Base-by-base conservation (phyloP, 2,797 vertebrate species). In the Scomberomorus guttatus region DNA sequence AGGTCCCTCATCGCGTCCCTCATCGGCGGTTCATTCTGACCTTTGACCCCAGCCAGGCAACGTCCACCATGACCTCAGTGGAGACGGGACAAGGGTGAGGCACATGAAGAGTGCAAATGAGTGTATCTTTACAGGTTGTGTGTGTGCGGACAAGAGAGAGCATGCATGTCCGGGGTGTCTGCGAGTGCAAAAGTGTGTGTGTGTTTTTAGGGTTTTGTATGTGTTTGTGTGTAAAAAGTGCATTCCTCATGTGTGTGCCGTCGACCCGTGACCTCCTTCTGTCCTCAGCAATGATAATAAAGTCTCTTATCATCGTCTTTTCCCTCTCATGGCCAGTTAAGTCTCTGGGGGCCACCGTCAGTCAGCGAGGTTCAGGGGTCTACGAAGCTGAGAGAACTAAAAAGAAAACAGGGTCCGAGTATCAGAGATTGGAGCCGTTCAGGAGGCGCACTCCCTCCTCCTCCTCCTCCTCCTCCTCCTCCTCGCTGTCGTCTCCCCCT, bases 341-440 rank as follows among this genome's bases (percentile, higher is more conserved):
- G 84, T 88, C 84, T 79, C 69, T 77, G 81, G n/a, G 55, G 48
- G 79, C 72, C 76, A 27, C 60, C 55, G 70, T 46, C 79, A 66
- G 72, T 76, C 73, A n/a, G 78, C 11, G 54, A 83, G 79, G 76
- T 69, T 87, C 58, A 64, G 69, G 59, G 70, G 79, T 77, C 84
- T 66, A 69, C 51, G 64, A 51, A 78, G 81, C 76, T 68, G 61
- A 73, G 61, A 44, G 5, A 73, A 75, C 57, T 66, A 83, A 72
- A 58, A 44, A 17, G 51, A 46, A 64, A 71, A 42, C 17, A 29
- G 63, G 42, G 75, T 83, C 84, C 59, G 0, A 42, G 68, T 87
- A 94, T 97, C 96, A 99, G 91, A 97, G 96, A 82, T 93, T 92
- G 92, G 96, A 96, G 94, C 95, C 94, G 88, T 96, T 96, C 95